Conservation (phyloP, 2,888 invertebrate genomes). For the Conus canariensis region DNA sequence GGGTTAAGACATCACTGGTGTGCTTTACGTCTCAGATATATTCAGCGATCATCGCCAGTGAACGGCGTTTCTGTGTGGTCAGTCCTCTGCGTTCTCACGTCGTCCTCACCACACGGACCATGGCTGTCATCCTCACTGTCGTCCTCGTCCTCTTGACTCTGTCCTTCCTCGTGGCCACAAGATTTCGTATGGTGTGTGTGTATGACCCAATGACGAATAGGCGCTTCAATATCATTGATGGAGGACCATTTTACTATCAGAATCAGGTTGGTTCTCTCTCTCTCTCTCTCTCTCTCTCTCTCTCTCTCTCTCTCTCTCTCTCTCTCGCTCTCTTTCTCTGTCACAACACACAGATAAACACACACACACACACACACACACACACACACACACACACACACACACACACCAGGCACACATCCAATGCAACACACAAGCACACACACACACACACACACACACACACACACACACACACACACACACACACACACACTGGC, state of each 20-base stretch:
- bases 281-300: neutral
- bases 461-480: too few relatives aligned
- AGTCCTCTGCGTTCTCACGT: constrained; percentile 18
- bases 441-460: too few relatives aligned
- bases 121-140: constrained; percentile 1
- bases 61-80: constrained; percentile 27
- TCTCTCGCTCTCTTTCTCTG: too few relatives aligned
- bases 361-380: too few relatives aligned
- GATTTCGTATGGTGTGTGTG: constrained; percentile 19
- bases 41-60: constrained; percentile 22
- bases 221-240: neutral
- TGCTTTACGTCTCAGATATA: neutral
- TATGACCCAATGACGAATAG: neutral
- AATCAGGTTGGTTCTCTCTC: neutral
- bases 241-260: neutral
- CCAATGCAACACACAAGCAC: too few relatives aligned
- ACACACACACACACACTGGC: too few relatives aligned
- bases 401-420: too few relatives aligned
- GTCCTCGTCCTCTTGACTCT: neutral
- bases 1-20: neutral
- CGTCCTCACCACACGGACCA: constrained; percentile 13
- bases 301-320: too few relatives aligned
- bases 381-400: too few relatives aligned
- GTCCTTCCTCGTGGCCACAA: neutral
- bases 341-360: too few relatives aligned